Percentiles rank a stretch among this genome's conserved stretches.
phyloP scores from a whole-genome alignment of 1,140 invertebrate genomes.

The Triops cancriformis region DNA sequence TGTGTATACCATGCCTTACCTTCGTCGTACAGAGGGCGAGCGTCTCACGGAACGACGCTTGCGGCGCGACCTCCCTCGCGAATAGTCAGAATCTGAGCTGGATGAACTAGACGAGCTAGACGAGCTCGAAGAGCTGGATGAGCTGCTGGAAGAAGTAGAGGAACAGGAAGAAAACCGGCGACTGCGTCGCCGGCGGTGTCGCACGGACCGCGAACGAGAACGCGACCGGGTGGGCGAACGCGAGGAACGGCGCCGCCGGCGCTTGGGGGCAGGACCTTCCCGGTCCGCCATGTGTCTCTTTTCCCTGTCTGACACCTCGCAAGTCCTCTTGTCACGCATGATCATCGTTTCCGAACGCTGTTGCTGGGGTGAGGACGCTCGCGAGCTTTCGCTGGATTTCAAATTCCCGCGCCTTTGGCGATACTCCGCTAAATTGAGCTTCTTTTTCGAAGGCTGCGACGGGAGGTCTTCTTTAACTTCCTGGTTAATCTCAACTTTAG shows the following conservation, averaged over 20 bases:
- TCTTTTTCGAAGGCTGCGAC: conserved; percentile 34
- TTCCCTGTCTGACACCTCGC: not conserved
- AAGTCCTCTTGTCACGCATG: not conserved
- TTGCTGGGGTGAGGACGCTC: conserved; percentile 32
- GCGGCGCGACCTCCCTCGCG: not conserved
- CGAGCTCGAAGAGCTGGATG: not conserved
- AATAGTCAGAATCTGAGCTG: not conserved
- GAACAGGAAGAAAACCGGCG: conserved; percentile 10
- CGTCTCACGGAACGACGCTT: not conserved
- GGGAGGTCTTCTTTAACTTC: conserved; percentile 22
- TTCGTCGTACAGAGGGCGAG: not conserved
- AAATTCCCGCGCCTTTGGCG: conserved; percentile 40
- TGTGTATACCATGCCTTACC: not conserved
- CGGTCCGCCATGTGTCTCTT: not conserved
- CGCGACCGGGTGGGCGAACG: conserved; percentile 22
- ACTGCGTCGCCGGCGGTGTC: not conserved
- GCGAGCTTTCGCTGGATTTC: conserved; percentile 29
- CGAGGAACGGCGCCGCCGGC: conserved; percentile 18
- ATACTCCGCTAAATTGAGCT: conserved; percentile 46
- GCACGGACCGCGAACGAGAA: not conserved
- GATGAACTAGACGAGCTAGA: conserved; percentile 16
- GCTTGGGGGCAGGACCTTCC: not conserved
- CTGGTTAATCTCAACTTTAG: not conserved
- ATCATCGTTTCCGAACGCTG: not conserved
- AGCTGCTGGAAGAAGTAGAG: conserved; percentile 14